Base-by-base conservation (phyloP, 2,888 invertebrate genomes). In the Lumbricus terrestris region DNA sequence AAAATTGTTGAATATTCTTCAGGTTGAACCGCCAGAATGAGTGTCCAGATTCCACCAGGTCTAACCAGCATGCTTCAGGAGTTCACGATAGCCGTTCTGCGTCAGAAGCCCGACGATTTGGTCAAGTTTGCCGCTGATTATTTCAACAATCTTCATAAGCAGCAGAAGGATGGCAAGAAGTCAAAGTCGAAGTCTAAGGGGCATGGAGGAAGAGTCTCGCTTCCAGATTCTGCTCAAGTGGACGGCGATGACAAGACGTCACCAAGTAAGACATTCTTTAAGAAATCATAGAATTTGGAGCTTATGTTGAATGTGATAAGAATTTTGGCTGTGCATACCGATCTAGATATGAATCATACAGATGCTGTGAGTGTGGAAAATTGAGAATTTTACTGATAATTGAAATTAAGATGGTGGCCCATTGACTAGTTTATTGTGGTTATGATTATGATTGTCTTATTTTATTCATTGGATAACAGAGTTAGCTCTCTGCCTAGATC, bases 81-180 rank as follows among this genome's bases (percentile, higher is more conserved):
- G 91, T 95, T 95, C 91, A 94, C 95, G 0, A 94, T 95, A 69
- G 93, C 95, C 15, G 94, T 95, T 35, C 93, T 95, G 88, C 92
- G 94, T 42, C 94, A 95, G 91, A 92, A 94, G 54, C 95, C 95
- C 0, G 91, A 91, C 15, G 94, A 95, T 91, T 92, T 95, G 33
- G 94, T 94, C 91, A 94, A 94, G 89, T 95, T 94, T 91, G 95
- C 95, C 13, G 94, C 94, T 38, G 94, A 94, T 90, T 95, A 94
- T 93, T 95, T 95, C 92, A 93, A 93, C 35, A 93, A 93, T 92
- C 91, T 94, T 88, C 29, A 85, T 15, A 85, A 35, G 16, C 85
- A 85, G 85, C 33, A 33, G 83, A 83, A 83, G 83, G 83, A 83
- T 2, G 35, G 35, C 20, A 85, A 37, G 23, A 85, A 85, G 34